A percentile compares a stretch with the other conserved stretches of the same genome.
Evolutionary conservation across 2,888 invertebrate species (phyloP).

Genomic region (Acleris sparsana): DNA sequence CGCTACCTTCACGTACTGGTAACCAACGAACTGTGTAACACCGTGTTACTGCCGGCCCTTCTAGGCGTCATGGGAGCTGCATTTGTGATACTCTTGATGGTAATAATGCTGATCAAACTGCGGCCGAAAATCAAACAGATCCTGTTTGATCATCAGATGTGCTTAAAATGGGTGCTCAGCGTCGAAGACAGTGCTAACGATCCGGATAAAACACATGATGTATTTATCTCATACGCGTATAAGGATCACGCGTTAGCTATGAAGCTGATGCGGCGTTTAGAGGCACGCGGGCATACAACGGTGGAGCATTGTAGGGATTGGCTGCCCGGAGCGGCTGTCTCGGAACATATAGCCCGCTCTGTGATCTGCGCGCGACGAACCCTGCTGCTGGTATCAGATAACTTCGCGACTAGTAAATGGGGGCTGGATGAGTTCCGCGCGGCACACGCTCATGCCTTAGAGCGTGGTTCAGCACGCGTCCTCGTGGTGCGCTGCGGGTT

Average conservation of each 20-base stretch:
- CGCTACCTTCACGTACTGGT: slow-evolving; percentile 8
- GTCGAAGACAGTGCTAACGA: slow-evolving; percentile 18
- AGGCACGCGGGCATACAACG: slow-evolving; percentile 20
- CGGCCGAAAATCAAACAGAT: slow-evolving; percentile 23
- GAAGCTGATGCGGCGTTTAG: slow-evolving; percentile 55
- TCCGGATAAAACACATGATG: slow-evolving; percentile 82
- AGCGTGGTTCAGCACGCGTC: slow-evolving; percentile 64
- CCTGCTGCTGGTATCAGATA: slow-evolving; percentile 33
- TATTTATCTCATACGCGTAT: slow-evolving; percentile 90
- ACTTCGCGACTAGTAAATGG: slow-evolving; percentile 55
- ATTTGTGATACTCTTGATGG: slow-evolving; percentile 6
- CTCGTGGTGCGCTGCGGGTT: slow-evolving; percentile 19
- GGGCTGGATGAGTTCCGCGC: slow-evolving; percentile 86
- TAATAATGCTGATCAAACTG: slow-evolving; percentile 7
- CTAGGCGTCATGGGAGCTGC: slow-evolving; percentile 8
- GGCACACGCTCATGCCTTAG: slow-evolving; percentile 80
- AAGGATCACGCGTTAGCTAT: slow-evolving; percentile 76
- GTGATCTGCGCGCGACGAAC: slow-evolving; percentile 85
- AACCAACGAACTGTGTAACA: slow-evolving; percentile 10
- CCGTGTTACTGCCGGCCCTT: slow-evolving; percentile 9
- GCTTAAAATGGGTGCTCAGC: slow-evolving; percentile 23
- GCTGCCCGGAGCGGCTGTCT: slow-evolving; percentile 85
- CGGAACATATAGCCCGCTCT: slow-evolving; percentile 87
- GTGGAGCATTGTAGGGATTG: slow-evolving; percentile 86
- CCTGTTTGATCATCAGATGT: slow-evolving; percentile 18